These are phyloP conservation scores for Atrichornis clamosus DNA, from an alignment of 2,113 vertebrate genomes.

Conservation along the genomic window DNA sequence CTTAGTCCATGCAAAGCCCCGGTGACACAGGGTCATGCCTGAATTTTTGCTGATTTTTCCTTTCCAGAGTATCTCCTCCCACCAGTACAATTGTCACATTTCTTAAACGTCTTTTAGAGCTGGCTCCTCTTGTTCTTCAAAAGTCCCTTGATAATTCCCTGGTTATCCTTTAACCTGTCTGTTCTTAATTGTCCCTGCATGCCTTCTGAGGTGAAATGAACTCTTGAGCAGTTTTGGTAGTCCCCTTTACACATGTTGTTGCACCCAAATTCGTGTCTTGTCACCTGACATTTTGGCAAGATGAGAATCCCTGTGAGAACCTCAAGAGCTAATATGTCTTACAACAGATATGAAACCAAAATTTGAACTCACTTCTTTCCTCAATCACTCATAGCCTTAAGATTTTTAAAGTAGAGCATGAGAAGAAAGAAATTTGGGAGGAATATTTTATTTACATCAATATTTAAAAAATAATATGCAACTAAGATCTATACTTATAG, in stretches of 20 bases:
- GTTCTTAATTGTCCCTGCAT: not conserved
- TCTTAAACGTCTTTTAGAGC: not conserved
- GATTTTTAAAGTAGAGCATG: not conserved
- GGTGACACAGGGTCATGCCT: not conserved
- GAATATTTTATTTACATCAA: not conserved
- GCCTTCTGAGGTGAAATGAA: not conserved
- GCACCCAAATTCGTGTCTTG: not conserved
- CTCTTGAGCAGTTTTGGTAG: not conserved
- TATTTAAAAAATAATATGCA: not conserved
- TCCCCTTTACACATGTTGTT: not conserved
- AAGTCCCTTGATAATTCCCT: not conserved
- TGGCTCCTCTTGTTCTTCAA: not conserved
- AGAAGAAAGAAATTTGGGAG: not conserved
- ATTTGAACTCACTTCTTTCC: not conserved
- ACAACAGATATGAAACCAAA: not conserved
- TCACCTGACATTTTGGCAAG: not conserved
- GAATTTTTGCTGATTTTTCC: not conserved
- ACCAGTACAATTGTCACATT: not conserved
- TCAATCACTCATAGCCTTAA: not conserved
- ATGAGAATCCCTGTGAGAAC: not conserved
- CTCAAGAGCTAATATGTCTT: not conserved
- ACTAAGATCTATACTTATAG: not conserved
- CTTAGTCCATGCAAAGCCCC: rapidly evolving
- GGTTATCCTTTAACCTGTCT: not conserved
- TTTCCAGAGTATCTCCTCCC: not conserved